These are phyloP conservation scores for Piaya cayana DNA, from an alignment of 2,113 vertebrate species.

Conservation along the genomic window DNA sequence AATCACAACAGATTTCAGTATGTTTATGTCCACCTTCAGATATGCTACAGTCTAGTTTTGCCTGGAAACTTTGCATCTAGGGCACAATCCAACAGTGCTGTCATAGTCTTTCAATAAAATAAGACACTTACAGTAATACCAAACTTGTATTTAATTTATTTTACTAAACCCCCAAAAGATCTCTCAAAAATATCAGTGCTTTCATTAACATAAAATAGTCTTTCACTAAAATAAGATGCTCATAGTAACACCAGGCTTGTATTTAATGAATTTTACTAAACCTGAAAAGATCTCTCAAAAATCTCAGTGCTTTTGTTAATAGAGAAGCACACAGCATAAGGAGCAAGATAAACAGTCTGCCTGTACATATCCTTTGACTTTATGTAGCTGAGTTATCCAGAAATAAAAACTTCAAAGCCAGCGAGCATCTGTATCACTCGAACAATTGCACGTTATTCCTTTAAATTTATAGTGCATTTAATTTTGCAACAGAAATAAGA, in stretches of 20 bases:
- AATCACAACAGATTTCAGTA: neutral
- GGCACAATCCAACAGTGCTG: neutral
- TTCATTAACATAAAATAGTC: neutral
- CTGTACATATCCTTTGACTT: neutral
- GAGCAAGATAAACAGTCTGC: neutral
- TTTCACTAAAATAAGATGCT: neutral
- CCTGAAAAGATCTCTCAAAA: neutral
- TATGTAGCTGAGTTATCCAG: neutral
- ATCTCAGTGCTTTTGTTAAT: neutral
- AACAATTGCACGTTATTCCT: neutral
- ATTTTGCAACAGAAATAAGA: neutral
- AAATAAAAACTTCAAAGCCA: neutral
- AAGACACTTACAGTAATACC: neutral
- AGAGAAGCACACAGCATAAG: neutral
- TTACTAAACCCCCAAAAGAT: neutral
- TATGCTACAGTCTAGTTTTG: neutral
- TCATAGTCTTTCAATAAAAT: neutral
- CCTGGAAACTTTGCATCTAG: neutral
- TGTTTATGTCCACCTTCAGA: neutral
- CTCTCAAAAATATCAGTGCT: neutral
- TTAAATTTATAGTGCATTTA: rapidly evolving
- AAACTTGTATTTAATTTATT: neutral
- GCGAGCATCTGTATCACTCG: neutral
- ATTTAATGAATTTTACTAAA: neutral
- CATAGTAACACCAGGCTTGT: neutral